Conservation (phyloP, 2,888 invertebrate species). For the Scaptomyza polygonia region DNA sequence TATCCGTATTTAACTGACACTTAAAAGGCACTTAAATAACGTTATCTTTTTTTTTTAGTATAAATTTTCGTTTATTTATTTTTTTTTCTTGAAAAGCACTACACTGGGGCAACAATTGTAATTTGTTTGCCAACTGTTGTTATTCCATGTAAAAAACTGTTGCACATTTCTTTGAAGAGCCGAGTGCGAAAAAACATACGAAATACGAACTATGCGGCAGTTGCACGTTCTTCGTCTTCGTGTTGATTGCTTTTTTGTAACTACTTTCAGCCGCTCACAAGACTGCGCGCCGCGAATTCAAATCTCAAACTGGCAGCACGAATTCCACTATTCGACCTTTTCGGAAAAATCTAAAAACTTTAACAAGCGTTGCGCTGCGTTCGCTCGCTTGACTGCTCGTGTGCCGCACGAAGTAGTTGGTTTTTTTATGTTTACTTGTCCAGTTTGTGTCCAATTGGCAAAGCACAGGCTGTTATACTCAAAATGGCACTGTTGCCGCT, state of each 20-base stretch:
- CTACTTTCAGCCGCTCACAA: conserved; percentile 64
- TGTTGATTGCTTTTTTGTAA: conserved; percentile 10
- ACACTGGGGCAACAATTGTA: conserved; percentile 31
- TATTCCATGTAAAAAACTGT: conserved; percentile 30
- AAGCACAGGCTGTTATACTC: conserved; percentile 41
- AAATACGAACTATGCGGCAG: conserved; percentile 47
- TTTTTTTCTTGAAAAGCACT: conserved; percentile 31
- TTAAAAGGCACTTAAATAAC: conserved; percentile 40
- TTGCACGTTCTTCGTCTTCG: conserved; percentile 41
- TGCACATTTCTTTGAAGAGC: conserved; percentile 55
- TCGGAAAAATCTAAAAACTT: conserved; percentile 20
- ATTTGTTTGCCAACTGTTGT: conserved; percentile 40
- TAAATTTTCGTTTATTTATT: conserved; percentile 2
- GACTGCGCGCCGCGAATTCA: conserved; percentile 78
- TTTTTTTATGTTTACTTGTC: conserved; percentile 24
- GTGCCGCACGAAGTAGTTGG: conserved; percentile 25
- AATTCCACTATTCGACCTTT: conserved; percentile 49
- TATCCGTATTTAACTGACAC: conserved; percentile 26
- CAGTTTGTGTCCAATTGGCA: conserved; percentile 19
- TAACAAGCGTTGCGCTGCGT: conserved; percentile 16
- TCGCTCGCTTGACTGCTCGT: conserved; percentile 18
- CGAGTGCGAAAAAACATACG: conserved; percentile 39
- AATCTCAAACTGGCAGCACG: conserved; percentile 62
- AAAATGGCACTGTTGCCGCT: conserved; percentile 39
- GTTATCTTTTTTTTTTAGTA: conserved; percentile 9